phyloP scores from a whole-genome alignment of 2,797 vertebrate genomes.

The Gymnoscopelus microlampas region DNA sequence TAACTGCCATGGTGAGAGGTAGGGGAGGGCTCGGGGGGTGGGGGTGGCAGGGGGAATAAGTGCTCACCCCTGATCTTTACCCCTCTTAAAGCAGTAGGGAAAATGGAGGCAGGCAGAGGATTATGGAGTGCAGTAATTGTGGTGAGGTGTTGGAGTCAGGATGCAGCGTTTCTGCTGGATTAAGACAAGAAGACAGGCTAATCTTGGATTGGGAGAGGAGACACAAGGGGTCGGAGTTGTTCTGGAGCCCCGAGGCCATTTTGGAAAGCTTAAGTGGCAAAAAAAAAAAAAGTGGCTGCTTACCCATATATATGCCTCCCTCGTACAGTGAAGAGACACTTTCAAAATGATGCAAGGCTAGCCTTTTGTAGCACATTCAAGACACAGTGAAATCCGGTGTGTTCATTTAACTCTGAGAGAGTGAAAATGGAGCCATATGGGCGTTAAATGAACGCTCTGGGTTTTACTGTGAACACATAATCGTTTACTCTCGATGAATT shows the following conservation, averaged over 20 bases:
- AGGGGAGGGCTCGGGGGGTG: conserved; percentile 68
- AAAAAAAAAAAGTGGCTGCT: conserved; percentile 54
- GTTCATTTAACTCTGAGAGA: no score
- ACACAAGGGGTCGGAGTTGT: conserved; percentile 80
- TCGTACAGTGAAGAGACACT: conserved; percentile 57
- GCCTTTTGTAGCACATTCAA: conserved; percentile 51
- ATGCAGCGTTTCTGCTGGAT: conserved; percentile 86
- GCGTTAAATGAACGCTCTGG: neutral
- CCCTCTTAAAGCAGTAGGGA: conserved; percentile 81
- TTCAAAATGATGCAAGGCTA: conserved; percentile 45
- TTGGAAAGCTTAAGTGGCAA: conserved; percentile 80
- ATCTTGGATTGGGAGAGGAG: conserved; percentile 84
- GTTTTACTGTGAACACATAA: neutral
- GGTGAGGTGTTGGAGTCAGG: conserved; percentile 86
- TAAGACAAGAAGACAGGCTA: conserved; percentile 86
- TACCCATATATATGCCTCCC: conserved; percentile 66
- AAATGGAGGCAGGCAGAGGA: conserved; percentile 84
- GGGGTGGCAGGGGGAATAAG: conserved; percentile 75
- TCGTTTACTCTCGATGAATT: no score
- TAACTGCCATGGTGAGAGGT: conserved; percentile 78
- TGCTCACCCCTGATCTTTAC: conserved; percentile 85
- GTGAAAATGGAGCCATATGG: neutral
- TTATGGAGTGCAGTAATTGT: conserved; percentile 87
- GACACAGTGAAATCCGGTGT: neutral
- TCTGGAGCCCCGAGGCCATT: conserved; percentile 76